Evolutionary conservation across 2,797 vertebrate species (phyloP).

Genomic region (Syngnathus rostellatus): DNA sequence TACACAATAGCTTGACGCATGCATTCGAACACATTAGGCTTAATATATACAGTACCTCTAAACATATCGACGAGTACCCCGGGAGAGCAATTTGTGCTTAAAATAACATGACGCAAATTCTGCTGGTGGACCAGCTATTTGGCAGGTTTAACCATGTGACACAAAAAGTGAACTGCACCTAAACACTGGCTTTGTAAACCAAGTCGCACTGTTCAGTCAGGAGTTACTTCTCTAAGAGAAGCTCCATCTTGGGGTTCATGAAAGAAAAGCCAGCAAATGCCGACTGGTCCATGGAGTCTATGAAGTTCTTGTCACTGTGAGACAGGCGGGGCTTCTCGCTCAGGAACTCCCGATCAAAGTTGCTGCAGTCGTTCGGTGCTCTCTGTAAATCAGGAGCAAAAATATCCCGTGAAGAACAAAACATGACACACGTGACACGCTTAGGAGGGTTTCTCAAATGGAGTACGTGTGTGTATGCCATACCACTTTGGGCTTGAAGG

Average conservation of each 20-base stretch:
- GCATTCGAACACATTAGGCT: constrained; percentile 48
- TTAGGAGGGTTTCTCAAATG: not conserved
- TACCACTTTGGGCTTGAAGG: constrained; percentile 98
- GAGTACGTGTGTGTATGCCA: constrained; percentile 13
- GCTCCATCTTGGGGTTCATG: constrained; percentile 86
- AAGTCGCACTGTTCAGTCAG: constrained; percentile 6
- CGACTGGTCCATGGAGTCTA: constrained; percentile 95
- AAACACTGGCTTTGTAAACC: constrained; percentile 22
- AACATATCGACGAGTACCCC: constrained; percentile 1
- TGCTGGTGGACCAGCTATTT: constrained; percentile 31
- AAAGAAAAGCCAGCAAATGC: constrained; percentile 94
- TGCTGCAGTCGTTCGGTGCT: constrained; percentile 86
- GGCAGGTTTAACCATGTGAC: constrained; percentile 23
- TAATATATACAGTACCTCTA: constrained; percentile 25
- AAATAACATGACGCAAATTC: constrained; percentile 37
- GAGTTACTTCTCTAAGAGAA: constrained; percentile 76
- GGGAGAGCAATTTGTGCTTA: not conserved
- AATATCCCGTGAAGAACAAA: not conserved
- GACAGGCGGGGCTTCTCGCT: constrained; percentile 92
- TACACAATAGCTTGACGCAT: constrained; percentile 46
- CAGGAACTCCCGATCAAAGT: constrained; percentile 97
- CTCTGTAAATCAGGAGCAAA: constrained; percentile 70
- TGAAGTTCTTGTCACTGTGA: constrained; percentile 91
- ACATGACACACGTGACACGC: not conserved
- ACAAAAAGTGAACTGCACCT: constrained; percentile 22